phyloP scores from a whole-genome alignment of 1,140 invertebrate genomes.

The Ctenoplectra terminalis region DNA sequence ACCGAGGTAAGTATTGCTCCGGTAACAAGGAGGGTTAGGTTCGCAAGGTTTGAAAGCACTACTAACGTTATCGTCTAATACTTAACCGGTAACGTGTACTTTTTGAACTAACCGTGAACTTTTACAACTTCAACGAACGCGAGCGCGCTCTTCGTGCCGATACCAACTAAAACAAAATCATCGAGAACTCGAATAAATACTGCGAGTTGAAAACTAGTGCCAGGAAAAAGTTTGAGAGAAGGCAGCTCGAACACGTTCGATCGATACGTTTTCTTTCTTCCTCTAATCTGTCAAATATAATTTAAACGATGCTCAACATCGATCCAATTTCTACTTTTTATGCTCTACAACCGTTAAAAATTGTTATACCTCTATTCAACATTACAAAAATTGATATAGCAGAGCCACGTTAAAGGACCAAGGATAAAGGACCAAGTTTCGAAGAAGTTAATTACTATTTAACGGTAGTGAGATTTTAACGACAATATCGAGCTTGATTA shows the following conservation, averaged over 20 bases:
- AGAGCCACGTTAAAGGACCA: no score
- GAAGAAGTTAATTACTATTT: no score
- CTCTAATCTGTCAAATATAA: neutral
- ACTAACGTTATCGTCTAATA: neutral
- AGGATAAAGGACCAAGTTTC: no score
- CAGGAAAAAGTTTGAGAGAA: conserved; percentile 1
- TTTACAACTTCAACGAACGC: neutral
- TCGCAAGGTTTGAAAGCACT: neutral
- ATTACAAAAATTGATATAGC: no score
- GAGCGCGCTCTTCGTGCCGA: neutral
- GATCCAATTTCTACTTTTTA: no score
- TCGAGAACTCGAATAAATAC: conserved; percentile 14
- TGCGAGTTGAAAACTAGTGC: neutral
- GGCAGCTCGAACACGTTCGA: neutral
- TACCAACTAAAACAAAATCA: neutral
- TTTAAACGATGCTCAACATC: neutral
- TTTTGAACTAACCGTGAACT: neutral
- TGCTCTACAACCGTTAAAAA: no score
- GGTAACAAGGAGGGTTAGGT: neutral
- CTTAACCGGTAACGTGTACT: neutral
- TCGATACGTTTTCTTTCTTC: neutral
- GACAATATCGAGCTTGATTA: no score
- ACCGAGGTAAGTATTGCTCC: neutral
- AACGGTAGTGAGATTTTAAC: no score
- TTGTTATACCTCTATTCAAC: no score